These are phyloP conservation scores for Elgonia sp. DNA, from an alignment of 2,888 invertebrate genomes.

Conservation along the genomic window DNA sequence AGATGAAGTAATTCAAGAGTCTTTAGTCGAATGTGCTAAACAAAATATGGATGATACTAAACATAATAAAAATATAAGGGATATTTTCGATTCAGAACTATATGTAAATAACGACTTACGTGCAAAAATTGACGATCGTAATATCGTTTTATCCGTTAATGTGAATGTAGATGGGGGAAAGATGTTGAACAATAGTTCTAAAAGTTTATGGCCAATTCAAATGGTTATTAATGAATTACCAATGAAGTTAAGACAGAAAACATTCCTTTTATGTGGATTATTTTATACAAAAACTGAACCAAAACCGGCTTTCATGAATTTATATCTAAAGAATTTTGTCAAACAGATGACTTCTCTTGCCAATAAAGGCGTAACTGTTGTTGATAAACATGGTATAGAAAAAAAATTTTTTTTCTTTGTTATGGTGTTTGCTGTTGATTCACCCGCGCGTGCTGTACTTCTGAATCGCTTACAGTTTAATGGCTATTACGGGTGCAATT, in stretches of 20 bases:
- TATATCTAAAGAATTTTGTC: slow-evolving; percentile 39
- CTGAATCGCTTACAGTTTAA: slow-evolving; percentile 59
- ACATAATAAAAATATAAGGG: too few relatives aligned
- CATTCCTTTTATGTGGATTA: slow-evolving; percentile 23
- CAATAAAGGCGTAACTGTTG: slow-evolving; percentile 18
- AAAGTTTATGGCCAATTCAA: slow-evolving; percentile 47
- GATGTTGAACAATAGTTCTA: slow-evolving; percentile 8
- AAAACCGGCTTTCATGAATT: slow-evolving; percentile 41
- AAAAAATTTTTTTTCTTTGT: slow-evolving; percentile 23
- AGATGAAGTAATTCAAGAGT: too few relatives aligned
- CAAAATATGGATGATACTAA: too few relatives aligned
- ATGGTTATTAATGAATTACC: slow-evolving; percentile 34
- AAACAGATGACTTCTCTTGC: slow-evolving; percentile 28
- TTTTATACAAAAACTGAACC: slow-evolving; percentile 36
- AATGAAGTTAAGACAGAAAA: slow-evolving; percentile 28
- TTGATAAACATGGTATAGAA: background rate
- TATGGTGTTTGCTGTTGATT: slow-evolving; percentile 25
- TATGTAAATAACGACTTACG: slow-evolving; percentile 22
- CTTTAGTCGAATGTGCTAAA: too few relatives aligned
- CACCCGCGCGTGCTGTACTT: slow-evolving; percentile 23
- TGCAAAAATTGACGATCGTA: slow-evolving; percentile 4
- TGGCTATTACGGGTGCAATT: slow-evolving; percentile 43
- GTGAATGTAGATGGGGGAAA: slow-evolving; percentile 44
- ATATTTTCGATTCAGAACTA: background rate
- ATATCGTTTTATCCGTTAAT: slow-evolving; percentile 35